phyloP scores from a whole-genome alignment of 2,797 vertebrate genomes.

The Acanthornis magna region DNA sequence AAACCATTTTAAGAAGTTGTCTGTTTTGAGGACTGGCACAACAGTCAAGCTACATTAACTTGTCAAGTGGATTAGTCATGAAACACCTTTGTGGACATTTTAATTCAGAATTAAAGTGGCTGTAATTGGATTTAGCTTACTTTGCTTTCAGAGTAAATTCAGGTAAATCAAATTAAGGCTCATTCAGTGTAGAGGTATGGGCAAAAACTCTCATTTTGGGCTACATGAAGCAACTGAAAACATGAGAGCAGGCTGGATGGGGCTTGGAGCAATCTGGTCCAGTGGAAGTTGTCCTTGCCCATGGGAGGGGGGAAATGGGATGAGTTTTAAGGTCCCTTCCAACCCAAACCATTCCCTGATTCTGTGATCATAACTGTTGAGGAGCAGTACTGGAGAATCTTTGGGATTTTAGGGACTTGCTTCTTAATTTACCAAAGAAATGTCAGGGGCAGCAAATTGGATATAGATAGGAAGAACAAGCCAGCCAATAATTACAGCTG shows the following conservation, averaged over 20 bases:
- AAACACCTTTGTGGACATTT: conserved; percentile 21
- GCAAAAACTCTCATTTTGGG: not conserved
- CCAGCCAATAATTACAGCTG: not conserved
- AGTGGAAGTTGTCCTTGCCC: not conserved
- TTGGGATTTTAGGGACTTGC: not conserved
- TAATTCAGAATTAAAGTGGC: conserved; percentile 27
- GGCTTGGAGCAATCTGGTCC: not conserved
- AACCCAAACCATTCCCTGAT: not conserved
- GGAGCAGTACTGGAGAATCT: not conserved
- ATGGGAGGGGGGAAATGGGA: not conserved
- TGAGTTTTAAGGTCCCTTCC: not conserved
- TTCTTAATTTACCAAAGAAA: not conserved
- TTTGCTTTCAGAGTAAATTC: conserved; percentile 11
- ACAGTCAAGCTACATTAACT: not conserved
- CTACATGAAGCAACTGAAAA: not conserved
- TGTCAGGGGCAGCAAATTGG: not conserved
- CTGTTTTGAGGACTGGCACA: not conserved
- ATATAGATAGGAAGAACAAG: not conserved
- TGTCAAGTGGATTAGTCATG: conserved; percentile 40
- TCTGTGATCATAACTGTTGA: not conserved
- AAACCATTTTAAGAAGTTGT: not conserved
- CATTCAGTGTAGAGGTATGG: not conserved
- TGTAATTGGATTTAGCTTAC: conserved; percentile 41
- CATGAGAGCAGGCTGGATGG: not conserved
- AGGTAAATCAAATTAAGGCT: conserved; percentile 43